Conservation (phyloP, 2,888 invertebrate species). For the Ramazzottius varieornatus region DNA sequence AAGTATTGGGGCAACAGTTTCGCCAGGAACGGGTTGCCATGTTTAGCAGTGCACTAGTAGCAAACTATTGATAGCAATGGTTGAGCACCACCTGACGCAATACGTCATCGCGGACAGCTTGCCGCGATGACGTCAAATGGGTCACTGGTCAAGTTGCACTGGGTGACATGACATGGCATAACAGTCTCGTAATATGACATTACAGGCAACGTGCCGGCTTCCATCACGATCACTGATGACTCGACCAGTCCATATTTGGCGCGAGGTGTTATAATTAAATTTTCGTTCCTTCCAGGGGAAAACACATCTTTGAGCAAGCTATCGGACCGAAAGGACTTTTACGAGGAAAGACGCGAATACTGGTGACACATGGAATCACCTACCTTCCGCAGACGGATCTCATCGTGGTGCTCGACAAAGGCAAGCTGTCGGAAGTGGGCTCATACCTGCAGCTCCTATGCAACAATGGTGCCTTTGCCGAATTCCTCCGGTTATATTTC, state of each 20-base stretch:
- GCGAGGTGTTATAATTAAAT: background rate
- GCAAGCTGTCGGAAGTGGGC: constrained; percentile 60
- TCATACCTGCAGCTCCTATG: constrained; percentile 62
- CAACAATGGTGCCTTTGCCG: constrained; percentile 36
- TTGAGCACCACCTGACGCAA: too few relatives aligned
- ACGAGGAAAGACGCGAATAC: constrained; percentile 40
- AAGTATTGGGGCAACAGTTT: too few relatives aligned
- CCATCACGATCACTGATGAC: too few relatives aligned
- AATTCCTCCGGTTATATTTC: constrained; percentile 29
- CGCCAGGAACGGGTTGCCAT: too few relatives aligned
- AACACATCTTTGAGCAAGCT: constrained; percentile 30
- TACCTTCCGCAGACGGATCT: constrained; percentile 67
- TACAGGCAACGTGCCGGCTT: too few relatives aligned
- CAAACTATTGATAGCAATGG: too few relatives aligned
- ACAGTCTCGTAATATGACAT: background rate
- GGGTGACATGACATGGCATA: background rate
- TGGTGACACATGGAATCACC: constrained; percentile 83
- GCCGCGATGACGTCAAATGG: too few relatives aligned
- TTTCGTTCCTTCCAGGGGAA: constrained; percentile 17
- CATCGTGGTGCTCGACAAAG: constrained; percentile 63
- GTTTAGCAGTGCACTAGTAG: too few relatives aligned
- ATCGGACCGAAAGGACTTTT: constrained; percentile 27
- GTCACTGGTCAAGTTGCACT: too few relatives aligned
- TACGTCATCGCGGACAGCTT: too few relatives aligned
- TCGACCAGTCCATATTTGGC: too few relatives aligned